Conservation (phyloP, 2,888 invertebrate genomes). For the Sylvicola cinctus region DNA sequence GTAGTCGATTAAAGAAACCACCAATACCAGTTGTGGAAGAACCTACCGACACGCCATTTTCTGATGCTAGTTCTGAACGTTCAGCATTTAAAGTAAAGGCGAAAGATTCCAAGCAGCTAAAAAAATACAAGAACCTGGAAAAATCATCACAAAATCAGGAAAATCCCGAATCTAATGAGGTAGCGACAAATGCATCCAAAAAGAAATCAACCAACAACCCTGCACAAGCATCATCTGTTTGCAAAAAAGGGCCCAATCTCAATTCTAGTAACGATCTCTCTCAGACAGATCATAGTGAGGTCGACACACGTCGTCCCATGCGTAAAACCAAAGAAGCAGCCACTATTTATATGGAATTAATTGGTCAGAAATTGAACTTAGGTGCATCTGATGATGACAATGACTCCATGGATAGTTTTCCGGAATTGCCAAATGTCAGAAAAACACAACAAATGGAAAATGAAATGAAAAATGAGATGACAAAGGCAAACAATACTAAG, state of each 20-base stretch:
- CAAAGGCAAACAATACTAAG: slow-evolving; percentile 25
- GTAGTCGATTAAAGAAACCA: neutral
- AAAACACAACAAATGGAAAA: slow-evolving; percentile 37
- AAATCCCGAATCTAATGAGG: too few relatives aligned
- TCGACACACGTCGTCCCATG: slow-evolving; percentile 27
- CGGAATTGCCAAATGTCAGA: slow-evolving; percentile 41
- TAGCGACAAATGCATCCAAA: too few relatives aligned
- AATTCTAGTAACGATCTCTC: slow-evolving; percentile 7
- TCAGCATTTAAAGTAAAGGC: neutral
- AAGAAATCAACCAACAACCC: too few relatives aligned
- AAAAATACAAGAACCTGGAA: neutral
- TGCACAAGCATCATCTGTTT: too few relatives aligned
- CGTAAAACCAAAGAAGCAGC: slow-evolving; percentile 59
- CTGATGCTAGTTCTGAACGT: neutral
- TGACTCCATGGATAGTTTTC: slow-evolving; percentile 41
- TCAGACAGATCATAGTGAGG: slow-evolving; percentile 10
- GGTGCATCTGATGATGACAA: slow-evolving; percentile 39
- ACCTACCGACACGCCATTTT: neutral
- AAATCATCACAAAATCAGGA: too few relatives aligned
- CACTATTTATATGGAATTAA: slow-evolving; percentile 49
- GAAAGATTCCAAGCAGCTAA: neutral
- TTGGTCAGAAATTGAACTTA: slow-evolving; percentile 43
- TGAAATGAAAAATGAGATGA: slow-evolving; percentile 18
- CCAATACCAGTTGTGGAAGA: neutral
- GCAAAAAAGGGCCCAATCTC: too few relatives aligned